Evolutionary conservation across 1,140 invertebrate species (phyloP).

Genomic region (Lasioglossum albipes): DNA sequence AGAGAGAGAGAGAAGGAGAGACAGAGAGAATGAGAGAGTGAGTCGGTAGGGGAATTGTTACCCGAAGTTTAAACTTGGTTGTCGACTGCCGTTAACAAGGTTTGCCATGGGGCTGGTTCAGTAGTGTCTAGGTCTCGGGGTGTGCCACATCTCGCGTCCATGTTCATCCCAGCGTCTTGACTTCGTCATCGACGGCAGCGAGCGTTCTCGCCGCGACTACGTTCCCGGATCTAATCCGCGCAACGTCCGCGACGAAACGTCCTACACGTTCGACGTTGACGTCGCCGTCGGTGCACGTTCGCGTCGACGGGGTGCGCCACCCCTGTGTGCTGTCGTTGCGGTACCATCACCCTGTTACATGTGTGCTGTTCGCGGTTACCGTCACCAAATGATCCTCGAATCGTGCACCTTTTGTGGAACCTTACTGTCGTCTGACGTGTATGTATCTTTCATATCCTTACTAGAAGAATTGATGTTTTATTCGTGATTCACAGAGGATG

Average conservation of each 20-base stretch:
- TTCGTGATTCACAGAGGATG: too few species aligned
- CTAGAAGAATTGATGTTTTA: background rate
- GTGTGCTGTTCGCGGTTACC: background rate
- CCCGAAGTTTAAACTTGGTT: conserved; percentile 80
- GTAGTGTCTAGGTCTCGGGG: conserved; percentile 79
- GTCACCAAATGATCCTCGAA: background rate
- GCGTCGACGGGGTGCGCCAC: background rate
- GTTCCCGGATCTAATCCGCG: conserved; percentile 10
- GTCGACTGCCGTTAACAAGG: conserved; percentile 80
- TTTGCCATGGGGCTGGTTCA: conserved; percentile 79
- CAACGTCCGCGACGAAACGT: background rate
- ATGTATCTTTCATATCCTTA: background rate
- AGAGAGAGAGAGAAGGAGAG: conserved; percentile 56
- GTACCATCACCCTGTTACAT: background rate
- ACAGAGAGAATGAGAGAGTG: conserved; percentile 61
- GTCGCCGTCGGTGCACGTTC: background rate
- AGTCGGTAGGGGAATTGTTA: conserved; percentile 77
- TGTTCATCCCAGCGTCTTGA: conserved; percentile 49
- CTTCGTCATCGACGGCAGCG: conserved; percentile 35
- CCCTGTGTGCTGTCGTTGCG: background rate
- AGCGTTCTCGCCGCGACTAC: conserved; percentile 1
- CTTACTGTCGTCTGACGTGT: background rate
- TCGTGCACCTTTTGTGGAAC: background rate
- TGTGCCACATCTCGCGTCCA: conserved; percentile 76
- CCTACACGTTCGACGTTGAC: background rate